Percentiles rank a stretch among this genome's conserved stretches.
phyloP scores from a whole-genome alignment of 2,797 vertebrate genomes.

The Manis javanica region DNA sequence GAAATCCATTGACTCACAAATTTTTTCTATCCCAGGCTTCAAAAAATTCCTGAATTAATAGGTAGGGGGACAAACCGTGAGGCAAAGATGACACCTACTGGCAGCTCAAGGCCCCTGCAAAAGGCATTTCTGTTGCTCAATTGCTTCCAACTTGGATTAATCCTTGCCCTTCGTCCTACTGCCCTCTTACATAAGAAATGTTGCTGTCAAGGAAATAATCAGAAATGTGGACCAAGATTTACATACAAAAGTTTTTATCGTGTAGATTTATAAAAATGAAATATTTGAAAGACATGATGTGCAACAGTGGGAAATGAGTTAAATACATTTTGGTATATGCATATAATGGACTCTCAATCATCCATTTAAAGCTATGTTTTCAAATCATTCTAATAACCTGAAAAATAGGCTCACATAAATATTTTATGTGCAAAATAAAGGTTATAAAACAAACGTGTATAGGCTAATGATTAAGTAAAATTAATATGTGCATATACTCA shows the following conservation, averaged over 20 bases:
- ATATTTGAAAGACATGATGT: neutral
- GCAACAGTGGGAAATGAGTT: neutral
- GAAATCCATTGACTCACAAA: neutral
- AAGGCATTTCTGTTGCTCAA: neutral
- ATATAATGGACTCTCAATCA: neutral
- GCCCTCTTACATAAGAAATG: neutral
- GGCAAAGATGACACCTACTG: slow-evolving; percentile 70
- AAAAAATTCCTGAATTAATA: neutral
- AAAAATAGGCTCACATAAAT: neutral
- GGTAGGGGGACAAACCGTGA: neutral
- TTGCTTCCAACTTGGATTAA: too few relatives aligned
- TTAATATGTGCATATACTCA: neutral
- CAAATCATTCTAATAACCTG: neutral
- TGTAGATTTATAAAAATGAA: slow-evolving; percentile 18
- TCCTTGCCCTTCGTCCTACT: fast-evolving
- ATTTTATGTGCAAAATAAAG: neutral
- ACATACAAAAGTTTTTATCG: neutral
- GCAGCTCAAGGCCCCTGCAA: neutral
- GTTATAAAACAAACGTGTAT: neutral
- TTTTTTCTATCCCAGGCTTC: neutral
- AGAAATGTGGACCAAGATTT: neutral
- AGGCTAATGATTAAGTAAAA: neutral
- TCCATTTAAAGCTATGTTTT: neutral
- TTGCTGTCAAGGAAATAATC: neutral
- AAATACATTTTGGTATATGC: neutral